Conservation (phyloP, 2,888 invertebrate species). For the Steinernema carpocapsae region DNA sequence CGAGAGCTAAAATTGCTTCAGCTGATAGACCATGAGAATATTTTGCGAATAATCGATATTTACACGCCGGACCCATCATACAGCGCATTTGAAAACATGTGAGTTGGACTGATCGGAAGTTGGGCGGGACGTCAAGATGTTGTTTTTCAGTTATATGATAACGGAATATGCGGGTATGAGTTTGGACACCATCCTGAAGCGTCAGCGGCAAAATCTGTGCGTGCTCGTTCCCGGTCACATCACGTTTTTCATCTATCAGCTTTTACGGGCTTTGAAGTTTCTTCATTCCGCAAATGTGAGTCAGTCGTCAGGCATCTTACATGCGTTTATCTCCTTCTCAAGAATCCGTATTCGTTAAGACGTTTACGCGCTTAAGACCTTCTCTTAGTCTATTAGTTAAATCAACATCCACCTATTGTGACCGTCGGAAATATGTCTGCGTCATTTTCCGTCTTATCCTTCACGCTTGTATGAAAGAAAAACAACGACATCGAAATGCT, state of each 20-base stretch:
- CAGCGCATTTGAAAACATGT: constrained; percentile 60
- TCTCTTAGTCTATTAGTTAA: neutral
- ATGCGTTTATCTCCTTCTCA: too few relatives aligned
- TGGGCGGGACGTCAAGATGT: neutral
- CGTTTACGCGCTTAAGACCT: too few relatives aligned
- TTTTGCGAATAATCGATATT: constrained; percentile 74
- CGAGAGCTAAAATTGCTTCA: constrained; percentile 91
- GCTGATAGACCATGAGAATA: constrained; percentile 99
- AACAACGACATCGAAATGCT: too few relatives aligned
- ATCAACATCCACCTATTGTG: too few relatives aligned
- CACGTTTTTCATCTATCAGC: constrained; percentile 96
- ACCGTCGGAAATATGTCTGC: too few relatives aligned
- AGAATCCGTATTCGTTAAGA: too few relatives aligned
- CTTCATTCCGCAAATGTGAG: constrained; percentile 66
- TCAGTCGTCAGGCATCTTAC: too few relatives aligned
- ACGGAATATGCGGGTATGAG: constrained; percentile 64
- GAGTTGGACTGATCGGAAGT: constrained; percentile 36
- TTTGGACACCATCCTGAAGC: constrained; percentile 53
- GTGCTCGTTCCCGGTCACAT: constrained; percentile 93
- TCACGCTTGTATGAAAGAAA: too few relatives aligned
- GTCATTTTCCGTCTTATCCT: too few relatives aligned
- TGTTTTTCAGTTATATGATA: constrained; percentile 57
- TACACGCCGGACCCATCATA: constrained; percentile 61
- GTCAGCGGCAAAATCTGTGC: constrained; percentile 42
- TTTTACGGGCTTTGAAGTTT: constrained; percentile 86